Evolutionary conservation across 2,797 vertebrate species (phyloP).

Genomic region (Pogoniulus pusillus): DNA sequence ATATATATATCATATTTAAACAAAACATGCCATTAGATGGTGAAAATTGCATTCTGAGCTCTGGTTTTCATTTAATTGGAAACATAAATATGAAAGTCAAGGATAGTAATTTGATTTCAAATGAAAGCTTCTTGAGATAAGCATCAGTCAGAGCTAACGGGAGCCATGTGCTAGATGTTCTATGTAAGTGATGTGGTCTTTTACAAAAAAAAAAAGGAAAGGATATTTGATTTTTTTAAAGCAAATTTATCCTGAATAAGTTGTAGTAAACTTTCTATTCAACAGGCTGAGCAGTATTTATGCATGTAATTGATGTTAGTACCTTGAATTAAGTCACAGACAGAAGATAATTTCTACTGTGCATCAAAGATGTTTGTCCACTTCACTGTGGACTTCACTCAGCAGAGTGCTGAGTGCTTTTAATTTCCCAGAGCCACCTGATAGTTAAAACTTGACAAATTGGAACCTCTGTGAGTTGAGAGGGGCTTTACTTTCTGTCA

Average conservation of each 20-base stretch:
- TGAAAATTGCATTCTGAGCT: conserved; percentile 44
- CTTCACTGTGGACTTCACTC: conserved; percentile 23
- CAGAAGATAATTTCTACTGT: neutral
- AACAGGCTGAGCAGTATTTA: neutral
- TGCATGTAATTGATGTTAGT: conserved; percentile 19
- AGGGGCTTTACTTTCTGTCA: neutral
- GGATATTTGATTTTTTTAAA: neutral
- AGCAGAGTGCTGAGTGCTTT: neutral
- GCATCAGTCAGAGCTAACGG: conserved; percentile 48
- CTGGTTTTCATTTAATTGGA: conserved; percentile 63
- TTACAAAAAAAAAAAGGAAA: neutral
- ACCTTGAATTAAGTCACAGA: conserved; percentile 15
- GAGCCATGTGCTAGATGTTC: conserved; percentile 40
- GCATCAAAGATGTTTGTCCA: neutral
- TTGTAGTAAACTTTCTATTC: conserved; percentile 20
- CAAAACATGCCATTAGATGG: conserved; percentile 28
- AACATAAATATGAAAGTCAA: conserved; percentile 65
- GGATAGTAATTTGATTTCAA: conserved; percentile 61
- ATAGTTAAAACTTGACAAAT: conserved; percentile 31
- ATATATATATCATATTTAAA: conserved; percentile 14
- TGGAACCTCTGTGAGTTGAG: neutral
- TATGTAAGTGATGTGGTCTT: conserved; percentile 24
- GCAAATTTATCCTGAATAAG: conserved; percentile 11
- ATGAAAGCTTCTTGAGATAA: conserved; percentile 51
- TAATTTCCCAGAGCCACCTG: conserved; percentile 19